Evolutionary conservation across 2,797 vertebrate species (phyloP), one percentile per base, ranked within the genome.

Genomic region (Cyprinodon diabolis): DNA sequence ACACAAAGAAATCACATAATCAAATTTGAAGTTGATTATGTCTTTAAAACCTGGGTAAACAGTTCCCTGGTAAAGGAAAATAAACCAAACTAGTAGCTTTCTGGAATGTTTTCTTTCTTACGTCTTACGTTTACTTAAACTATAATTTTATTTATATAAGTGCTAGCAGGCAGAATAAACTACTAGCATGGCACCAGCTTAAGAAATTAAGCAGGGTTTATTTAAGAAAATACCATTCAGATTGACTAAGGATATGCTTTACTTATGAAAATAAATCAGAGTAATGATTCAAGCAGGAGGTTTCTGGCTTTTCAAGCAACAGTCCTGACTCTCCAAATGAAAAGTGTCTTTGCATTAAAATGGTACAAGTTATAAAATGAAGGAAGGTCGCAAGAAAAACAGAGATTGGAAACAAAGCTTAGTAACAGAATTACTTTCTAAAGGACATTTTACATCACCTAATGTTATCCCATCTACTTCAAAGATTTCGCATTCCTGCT

Each of bases 71-170:
- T 69, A 72, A 65, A 14, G 6, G 1, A 21, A 43, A 54, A 21
- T 23, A 47, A 56, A 21, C 52, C 43, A 43, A 25, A 51, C 49
- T 54, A 37, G 48, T n/a, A 43, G 10, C n/a, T 69, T 69, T 55
- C 1, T 35, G 25, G 62, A 21, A 30, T 56, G 40, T 47, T 66
- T 30, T 57, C 25, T 63, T 67, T 49, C 43, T 48, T 48, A 57
- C 21, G 0, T 67, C 12, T 35, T 47, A 13, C n/a, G 51, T 66
- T 71, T 71, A 25, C 14, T 48, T 37, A 40, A 25, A 55, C 35
- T 71, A 14, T 71, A n/a, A 66, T 51, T 67, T 30, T 45, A 67
- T 71, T 71, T 52, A 66, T 56, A 17, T 45, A 67, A 54, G 30
- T 55, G 15, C 45, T 45, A 45, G 69, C 14, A n/a, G n/a, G 23